phyloP scores from a whole-genome alignment of 2,797 vertebrate genomes.

The Poeciliopsis paucimaculata region DNA sequence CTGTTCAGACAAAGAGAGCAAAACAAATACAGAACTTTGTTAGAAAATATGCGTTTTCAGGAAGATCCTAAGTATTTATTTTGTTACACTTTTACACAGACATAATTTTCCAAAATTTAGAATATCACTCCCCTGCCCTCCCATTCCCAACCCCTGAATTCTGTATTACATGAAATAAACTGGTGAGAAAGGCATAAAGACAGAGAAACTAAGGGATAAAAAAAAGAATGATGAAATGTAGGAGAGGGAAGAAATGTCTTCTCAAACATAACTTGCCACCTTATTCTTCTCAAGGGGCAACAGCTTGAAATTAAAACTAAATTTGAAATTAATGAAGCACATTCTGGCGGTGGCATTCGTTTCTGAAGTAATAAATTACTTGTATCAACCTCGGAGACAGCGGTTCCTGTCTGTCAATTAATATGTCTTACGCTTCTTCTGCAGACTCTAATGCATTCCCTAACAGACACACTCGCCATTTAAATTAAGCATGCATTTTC shows the following conservation, averaged over 20 bases:
- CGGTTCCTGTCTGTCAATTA: slow-evolving; percentile 99
- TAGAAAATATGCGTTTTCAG: slow-evolving; percentile 9
- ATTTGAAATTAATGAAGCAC: slow-evolving; percentile 99
- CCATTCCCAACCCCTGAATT: slow-evolving; percentile 75
- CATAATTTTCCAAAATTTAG: slow-evolving; percentile 87
- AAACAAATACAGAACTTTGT: slow-evolving; percentile 53
- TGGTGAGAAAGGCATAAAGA: slow-evolving; percentile 53
- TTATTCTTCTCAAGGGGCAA: slow-evolving; percentile 99
- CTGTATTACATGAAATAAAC: slow-evolving; percentile 83
- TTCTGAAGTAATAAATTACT: slow-evolving; percentile 99
- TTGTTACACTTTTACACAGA: slow-evolving; percentile 74
- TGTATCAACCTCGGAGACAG: slow-evolving; percentile 99
- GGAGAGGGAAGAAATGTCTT: slow-evolving; percentile 82
- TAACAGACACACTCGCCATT: slow-evolving; percentile 99
- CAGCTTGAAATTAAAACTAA: slow-evolving; percentile 99
- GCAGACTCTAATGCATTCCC: slow-evolving; percentile 96
- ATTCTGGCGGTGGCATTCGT: slow-evolving; percentile 99
- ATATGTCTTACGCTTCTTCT: slow-evolving; percentile 99
- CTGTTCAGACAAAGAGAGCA: slow-evolving; percentile 71
- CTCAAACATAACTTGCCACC: slow-evolving; percentile 99
- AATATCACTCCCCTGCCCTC: slow-evolving; percentile 60
- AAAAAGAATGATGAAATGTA: slow-evolving; percentile 57
- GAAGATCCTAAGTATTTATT: slow-evolving; percentile 50
- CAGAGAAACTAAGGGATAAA: slow-evolving; percentile 53
- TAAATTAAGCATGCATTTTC: slow-evolving; percentile 99